Evolutionary conservation across 2,113 vertebrate species (phyloP).

Genomic region (Stictonetta naevosa): DNA sequence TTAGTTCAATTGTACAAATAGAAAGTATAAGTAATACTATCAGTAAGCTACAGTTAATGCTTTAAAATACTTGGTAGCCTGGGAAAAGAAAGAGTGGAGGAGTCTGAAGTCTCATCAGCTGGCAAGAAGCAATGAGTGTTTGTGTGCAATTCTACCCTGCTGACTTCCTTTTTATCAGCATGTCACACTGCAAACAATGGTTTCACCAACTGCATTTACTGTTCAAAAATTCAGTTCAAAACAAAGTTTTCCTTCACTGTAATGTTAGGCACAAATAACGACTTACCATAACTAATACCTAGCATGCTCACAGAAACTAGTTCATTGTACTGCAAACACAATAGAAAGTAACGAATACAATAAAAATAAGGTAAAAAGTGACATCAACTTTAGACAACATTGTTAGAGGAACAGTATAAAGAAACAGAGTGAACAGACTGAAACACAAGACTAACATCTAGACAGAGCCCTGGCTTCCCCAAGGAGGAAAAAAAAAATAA

Average conservation of each 20-base stretch:
- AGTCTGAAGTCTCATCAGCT: background rate
- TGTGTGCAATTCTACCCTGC: background rate
- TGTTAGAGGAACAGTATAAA: background rate
- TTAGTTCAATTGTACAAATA: background rate
- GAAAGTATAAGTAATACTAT: background rate
- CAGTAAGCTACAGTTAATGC: background rate
- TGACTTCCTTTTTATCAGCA: background rate
- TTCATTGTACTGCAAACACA: background rate
- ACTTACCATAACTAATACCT: background rate
- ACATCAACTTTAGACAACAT: background rate
- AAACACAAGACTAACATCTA: background rate
- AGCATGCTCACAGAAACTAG: background rate
- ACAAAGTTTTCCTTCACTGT: background rate
- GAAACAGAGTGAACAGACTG: background rate
- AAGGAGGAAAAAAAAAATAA: background rate
- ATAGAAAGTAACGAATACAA: background rate
- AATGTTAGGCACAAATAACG: background rate
- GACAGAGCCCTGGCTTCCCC: background rate
- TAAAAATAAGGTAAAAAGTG: background rate
- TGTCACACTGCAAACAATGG: background rate
- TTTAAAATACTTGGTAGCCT: background rate
- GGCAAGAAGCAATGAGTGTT: background rate
- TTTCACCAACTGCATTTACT: background rate
- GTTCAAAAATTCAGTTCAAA: background rate
- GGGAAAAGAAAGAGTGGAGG: background rate